Percentiles rank a stretch among this genome's conserved stretches.
phyloP scores from a whole-genome alignment of 2,113 vertebrate genomes.

The Sitta europaea region DNA sequence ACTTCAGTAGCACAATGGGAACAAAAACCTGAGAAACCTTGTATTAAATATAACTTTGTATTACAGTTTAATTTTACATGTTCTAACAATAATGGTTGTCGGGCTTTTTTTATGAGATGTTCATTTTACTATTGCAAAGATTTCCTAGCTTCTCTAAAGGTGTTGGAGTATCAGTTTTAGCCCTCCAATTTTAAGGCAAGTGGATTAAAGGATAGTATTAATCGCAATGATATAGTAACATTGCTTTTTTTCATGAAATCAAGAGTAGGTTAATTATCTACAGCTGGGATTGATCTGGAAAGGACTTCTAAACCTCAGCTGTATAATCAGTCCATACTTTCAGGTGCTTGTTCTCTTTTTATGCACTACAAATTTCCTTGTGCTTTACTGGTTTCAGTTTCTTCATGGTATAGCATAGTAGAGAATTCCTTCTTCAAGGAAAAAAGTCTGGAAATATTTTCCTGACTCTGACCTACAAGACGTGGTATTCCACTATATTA shows the following conservation, averaged over 20 bases:
- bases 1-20: background rate
- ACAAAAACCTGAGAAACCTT: background rate
- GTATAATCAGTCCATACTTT: background rate
- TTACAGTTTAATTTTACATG: background rate
- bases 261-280: background rate
- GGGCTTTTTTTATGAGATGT: background rate
- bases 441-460: background rate
- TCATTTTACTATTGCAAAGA: background rate
- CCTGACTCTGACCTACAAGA: background rate
- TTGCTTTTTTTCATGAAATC: background rate
- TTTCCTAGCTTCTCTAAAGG: background rate
- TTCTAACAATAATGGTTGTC: background rate
- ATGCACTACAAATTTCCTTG: background rate
- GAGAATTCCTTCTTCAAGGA: background rate
- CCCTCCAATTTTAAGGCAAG: background rate
- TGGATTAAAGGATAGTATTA: background rate
- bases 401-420: rapidly evolving
- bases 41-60: background rate
- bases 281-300: background rate
- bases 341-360: background rate
- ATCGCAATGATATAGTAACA: background rate
- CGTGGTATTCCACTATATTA: background rate
- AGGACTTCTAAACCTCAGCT: background rate
- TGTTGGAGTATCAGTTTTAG: background rate
- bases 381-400: background rate